phyloP scores from a whole-genome alignment of 1,140 invertebrate species.

The Bilobella aurantiaca region DNA sequence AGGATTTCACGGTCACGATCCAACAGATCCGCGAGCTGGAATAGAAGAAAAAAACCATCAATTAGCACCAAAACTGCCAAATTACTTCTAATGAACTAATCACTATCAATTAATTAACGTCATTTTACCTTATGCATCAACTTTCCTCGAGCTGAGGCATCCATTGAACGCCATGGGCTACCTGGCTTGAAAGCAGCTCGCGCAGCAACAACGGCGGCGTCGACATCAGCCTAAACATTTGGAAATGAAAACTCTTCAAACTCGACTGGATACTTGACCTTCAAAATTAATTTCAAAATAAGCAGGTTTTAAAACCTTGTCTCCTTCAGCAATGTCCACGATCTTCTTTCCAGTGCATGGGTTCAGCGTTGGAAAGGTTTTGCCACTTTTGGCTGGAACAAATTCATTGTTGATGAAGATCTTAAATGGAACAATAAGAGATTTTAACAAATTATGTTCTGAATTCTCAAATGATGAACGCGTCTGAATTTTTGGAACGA shows the following conservation, averaged over 20 bases:
- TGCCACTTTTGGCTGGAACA: constrained; percentile 58
- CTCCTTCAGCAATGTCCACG: constrained; percentile 63
- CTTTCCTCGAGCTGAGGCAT: constrained; percentile 55
- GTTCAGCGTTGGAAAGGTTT: constrained; percentile 56
- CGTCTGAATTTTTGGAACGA: too few relatives aligned
- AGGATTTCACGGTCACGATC: constrained; percentile 59
- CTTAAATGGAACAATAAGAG: too few relatives aligned
- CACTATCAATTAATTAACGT: not conserved
- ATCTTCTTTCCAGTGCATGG: constrained; percentile 69
- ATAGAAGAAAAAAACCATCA: constrained; percentile 1
- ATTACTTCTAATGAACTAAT: not conserved
- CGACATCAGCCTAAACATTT: constrained; percentile 56
- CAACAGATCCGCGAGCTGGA: constrained; percentile 62
- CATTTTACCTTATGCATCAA: constrained; percentile 59
- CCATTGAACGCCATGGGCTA: constrained; percentile 66
- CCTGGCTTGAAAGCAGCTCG: constrained; percentile 58
- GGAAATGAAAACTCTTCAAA: too few relatives aligned
- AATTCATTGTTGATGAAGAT: constrained; percentile 89
- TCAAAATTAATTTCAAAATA: too few relatives aligned
- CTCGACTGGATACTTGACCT: too few relatives aligned
- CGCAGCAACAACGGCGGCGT: constrained; percentile 62
- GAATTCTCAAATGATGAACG: too few relatives aligned
- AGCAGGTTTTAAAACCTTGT: too few relatives aligned
- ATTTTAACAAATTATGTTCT: too few relatives aligned
- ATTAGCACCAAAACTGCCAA: not conserved